Evolutionary conservation across 2,888 invertebrate genomes (phyloP).

Genomic region (Cheilosia variabilis): DNA sequence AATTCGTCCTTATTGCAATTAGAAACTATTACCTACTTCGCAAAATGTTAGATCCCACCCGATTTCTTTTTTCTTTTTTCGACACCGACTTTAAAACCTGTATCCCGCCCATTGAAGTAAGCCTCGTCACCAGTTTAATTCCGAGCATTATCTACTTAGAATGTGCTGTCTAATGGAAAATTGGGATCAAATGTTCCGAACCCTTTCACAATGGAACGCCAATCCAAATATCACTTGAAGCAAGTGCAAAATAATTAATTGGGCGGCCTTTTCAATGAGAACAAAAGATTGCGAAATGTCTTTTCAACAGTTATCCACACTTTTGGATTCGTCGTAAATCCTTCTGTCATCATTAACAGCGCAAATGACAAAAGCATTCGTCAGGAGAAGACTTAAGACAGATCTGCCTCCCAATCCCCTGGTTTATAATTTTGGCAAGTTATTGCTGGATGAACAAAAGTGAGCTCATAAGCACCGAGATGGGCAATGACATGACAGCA

Average conservation of each 20-base stretch:
- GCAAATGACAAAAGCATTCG: conserved; percentile 7
- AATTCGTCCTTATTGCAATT: no score
- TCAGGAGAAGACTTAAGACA: conserved; percentile 1
- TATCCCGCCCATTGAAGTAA: not conserved
- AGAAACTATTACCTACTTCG: no score
- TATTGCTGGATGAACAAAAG: conserved; percentile 36
- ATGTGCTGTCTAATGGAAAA: not conserved
- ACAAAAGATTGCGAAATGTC: conserved; percentile 29
- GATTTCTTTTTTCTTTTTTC: no score
- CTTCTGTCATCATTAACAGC: conserved; percentile 53
- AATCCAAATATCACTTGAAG: conserved; percentile 12
- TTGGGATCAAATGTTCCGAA: not conserved
- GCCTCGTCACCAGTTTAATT: not conserved
- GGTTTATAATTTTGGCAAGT: not conserved
- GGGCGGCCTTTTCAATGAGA: conserved; percentile 17
- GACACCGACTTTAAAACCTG: no score
- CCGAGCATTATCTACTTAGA: not conserved
- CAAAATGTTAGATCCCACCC: no score
- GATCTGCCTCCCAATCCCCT: not conserved
- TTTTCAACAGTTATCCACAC: conserved; percentile 4
- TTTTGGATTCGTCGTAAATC: conserved; percentile 19
- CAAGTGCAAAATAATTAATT: conserved; percentile 23
- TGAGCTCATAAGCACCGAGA: conserved; percentile 31
- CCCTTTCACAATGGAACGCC: not conserved
- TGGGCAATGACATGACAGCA: conserved; percentile 66